These are phyloP conservation scores for Vombatus ursinus DNA, from an alignment of 2,113 vertebrate genomes.

Conservation along the genomic window DNA sequence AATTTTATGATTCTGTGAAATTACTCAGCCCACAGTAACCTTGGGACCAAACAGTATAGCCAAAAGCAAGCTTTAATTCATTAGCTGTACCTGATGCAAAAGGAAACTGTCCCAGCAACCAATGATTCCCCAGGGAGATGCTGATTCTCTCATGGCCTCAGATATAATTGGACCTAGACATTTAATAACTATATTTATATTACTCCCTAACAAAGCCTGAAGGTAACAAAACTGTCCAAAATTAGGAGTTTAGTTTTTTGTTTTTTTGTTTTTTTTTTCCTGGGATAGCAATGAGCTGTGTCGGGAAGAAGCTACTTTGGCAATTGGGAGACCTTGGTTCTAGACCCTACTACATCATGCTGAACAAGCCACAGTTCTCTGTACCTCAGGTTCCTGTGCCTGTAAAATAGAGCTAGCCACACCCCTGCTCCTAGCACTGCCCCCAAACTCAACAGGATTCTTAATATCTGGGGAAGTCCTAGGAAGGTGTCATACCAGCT, in stretches of 20 bases:
- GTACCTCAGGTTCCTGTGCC: background rate
- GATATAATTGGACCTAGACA: background rate
- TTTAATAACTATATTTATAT: background rate
- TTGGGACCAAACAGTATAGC: constrained; percentile 44
- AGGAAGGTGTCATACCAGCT: background rate
- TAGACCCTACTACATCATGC: background rate
- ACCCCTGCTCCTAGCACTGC: no score
- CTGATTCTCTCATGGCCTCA: constrained; percentile 30
- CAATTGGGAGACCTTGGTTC: background rate
- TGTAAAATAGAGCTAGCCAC: background rate
- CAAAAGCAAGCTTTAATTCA: constrained; percentile 16
- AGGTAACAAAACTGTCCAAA: background rate
- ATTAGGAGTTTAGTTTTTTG: background rate
- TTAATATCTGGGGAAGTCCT: constrained; percentile 28
- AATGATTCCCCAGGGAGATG: background rate
- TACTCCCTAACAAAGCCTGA: background rate
- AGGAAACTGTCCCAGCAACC: constrained; percentile 2
- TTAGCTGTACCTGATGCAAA: constrained; percentile 11
- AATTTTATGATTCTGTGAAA: constrained; percentile 41
- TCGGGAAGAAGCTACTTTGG: background rate
- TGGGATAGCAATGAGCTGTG: background rate
- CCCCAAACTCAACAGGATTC: background rate
- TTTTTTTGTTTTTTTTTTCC: background rate
- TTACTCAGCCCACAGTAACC: constrained; percentile 24
- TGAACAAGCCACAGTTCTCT: constrained; percentile 2